Base-by-base conservation (phyloP, 2,888 invertebrate genomes). In the Drosophila robusta region DNA sequence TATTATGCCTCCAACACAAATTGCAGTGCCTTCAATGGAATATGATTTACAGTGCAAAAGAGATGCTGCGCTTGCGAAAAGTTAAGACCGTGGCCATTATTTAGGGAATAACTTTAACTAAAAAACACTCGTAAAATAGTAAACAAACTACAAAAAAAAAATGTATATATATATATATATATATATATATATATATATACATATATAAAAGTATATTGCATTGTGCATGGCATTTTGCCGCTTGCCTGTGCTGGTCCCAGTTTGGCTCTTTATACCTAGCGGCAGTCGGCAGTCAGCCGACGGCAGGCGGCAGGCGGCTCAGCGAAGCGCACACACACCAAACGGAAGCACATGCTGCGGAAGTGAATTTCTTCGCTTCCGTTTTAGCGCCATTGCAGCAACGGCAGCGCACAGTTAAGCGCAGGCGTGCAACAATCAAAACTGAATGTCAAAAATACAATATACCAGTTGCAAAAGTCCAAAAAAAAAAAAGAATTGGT, bases 301-400 rank as follows among this genome's bases (percentile, higher is more conserved):
- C 49, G 24, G 18, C 41, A 38, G 32, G 46, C 54, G 32, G 45
- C 46, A 55, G 57, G 60, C 65, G 65, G 60, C 60, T 78, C 62
- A 70, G 52, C 60, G 70, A 73, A 67, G 70, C 65, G 83, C 47
- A 70, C 79, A 74, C 79, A 69, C 79, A 70, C 63, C 55, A 68
- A 73, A 47, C 86, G 86, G 80, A 81, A 86, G 83, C 79, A 75
- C 76, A 67, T 82, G 65, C 63, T 72, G 82, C 70, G 75, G 80
- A 85, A 82, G 82, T 75, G 68, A 81, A 82, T 82, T 78, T 70
- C 69, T 72, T 68, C 45, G 55, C 85, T 75, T 85, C 80, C 86
- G 67, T 70, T 80, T 68, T 65, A 76, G 64, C 73, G 66, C 65
- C 61, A 74, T 69, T n/a, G 51, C 73, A 64, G 51, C 50, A 50